phyloP scores from a whole-genome alignment of 2,888 invertebrate species.

The Drosophila emarginata region DNA sequence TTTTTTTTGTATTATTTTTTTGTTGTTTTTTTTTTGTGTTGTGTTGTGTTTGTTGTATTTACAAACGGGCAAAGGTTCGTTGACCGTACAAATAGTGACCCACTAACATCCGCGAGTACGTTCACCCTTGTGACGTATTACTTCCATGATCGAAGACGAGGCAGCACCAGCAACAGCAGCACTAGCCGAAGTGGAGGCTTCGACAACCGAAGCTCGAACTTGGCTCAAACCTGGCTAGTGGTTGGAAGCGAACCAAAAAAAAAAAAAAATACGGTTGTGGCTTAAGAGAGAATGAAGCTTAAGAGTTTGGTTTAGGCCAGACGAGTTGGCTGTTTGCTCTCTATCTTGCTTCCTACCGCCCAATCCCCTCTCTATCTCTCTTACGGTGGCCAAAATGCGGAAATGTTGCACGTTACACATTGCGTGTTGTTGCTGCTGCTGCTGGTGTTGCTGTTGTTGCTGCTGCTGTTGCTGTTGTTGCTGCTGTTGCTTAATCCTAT shows the following conservation, averaged over 20 bases:
- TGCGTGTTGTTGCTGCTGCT: constrained; percentile 30
- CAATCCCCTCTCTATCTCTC: background rate
- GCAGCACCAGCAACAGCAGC: constrained; percentile 20
- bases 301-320: constrained; percentile 45
- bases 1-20: constrained; percentile 17
- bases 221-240: constrained; percentile 67
- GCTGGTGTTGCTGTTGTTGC: constrained; percentile 24
- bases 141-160: constrained; percentile 67
- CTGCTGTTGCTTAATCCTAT: constrained; percentile 55
- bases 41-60: constrained; percentile 58
- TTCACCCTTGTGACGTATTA: constrained; percentile 83
- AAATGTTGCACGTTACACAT: constrained; percentile 66
- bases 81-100: constrained; percentile 83
- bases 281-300: constrained; percentile 62
- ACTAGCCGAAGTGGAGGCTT: constrained; percentile 31
- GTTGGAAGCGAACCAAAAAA: constrained; percentile 32
- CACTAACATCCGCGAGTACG: constrained; percentile 83
- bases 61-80: constrained; percentile 82
- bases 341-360: background rate
- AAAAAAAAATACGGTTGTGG: constrained; percentile 37
- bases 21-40: constrained; percentile 13
- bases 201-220: constrained; percentile 63
- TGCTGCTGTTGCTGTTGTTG: constrained; percentile 19
- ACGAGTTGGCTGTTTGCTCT: background rate
- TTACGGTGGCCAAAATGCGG: constrained; percentile 48